Evolutionary conservation across 2,888 invertebrate genomes (phyloP).

Genomic region (Leptinotarsa haldemani): DNA sequence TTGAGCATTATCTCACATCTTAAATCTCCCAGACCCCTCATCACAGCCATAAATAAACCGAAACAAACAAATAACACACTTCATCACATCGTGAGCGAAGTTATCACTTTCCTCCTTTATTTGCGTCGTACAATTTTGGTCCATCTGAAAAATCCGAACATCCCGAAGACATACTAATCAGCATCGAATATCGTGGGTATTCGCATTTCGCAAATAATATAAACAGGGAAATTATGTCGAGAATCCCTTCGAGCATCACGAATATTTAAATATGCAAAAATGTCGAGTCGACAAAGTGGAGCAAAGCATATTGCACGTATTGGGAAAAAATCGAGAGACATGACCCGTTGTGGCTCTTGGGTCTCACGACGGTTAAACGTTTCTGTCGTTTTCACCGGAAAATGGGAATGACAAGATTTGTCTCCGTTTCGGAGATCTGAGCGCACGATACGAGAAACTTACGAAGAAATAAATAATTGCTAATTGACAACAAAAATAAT

Average conservation of each 20-base stretch:
- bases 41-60: not conserved
- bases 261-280: conserved; percentile 43
- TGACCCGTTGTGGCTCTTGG: conserved; percentile 35
- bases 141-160: conserved; percentile 20
- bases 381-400: conserved; percentile 31
- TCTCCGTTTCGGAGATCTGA: not conserved
- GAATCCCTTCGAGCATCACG: conserved; percentile 42
- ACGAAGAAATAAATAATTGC: too few relatives aligned
- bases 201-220: conserved; percentile 35
- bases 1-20: not conserved
- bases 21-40: conserved; percentile 1
- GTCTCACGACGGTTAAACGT: conserved; percentile 37
- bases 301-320: conserved; percentile 35
- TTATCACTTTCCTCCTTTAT: conserved; percentile 22
- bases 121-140: conserved; percentile 3
- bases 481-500: too few relatives aligned
- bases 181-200: conserved; percentile 37
- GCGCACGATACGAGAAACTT: conserved; percentile 13
- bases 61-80: conserved; percentile 5
- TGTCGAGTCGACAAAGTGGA: conserved; percentile 40
- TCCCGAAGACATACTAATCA: conserved; percentile 36
- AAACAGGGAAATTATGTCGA: conserved; percentile 40
- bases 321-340: conserved; percentile 25
- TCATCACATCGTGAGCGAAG: not conserved
- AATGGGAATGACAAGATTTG: conserved; percentile 14